Conservation (phyloP, 2,113 vertebrate genomes). For the Grus americana region DNA sequence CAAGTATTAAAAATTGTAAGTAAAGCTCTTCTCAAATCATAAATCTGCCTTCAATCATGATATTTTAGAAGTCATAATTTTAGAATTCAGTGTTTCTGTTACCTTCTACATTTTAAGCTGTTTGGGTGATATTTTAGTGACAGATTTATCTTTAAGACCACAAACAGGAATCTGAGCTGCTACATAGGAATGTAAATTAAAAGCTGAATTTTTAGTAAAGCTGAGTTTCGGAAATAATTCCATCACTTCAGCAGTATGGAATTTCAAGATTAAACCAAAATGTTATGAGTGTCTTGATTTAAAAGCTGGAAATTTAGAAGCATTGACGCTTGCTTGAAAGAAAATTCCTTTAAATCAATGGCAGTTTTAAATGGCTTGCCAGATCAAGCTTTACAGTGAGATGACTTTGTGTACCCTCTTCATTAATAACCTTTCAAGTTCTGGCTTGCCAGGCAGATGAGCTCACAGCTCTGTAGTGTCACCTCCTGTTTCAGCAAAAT, state of each 20-base stretch:
- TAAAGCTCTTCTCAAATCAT: not conserved
- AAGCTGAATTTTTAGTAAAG: conserved; percentile 9
- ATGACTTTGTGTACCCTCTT: not conserved
- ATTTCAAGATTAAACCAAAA: not conserved
- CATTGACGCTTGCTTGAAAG: not conserved
- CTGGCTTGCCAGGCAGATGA: not conserved
- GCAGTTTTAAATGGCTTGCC: not conserved
- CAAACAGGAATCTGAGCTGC: conserved; percentile 1
- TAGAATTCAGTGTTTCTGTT: not conserved
- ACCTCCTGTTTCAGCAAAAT: not conserved
- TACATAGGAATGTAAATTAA: not conserved
- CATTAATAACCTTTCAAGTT: not conserved
- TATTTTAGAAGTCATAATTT: not conserved
- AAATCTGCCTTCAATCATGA: not conserved
- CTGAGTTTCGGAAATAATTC: conserved; percentile 14
- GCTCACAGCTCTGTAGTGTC: not conserved
- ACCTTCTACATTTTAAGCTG: not conserved
- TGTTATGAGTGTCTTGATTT: not conserved
- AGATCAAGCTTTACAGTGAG: not conserved
- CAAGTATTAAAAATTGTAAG: not conserved
- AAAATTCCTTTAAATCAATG: not conserved
- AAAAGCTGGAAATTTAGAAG: not conserved
- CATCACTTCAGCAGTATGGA: not conserved
- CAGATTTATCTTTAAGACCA: not conserved
- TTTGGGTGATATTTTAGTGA: conserved; percentile 20